Evolutionary conservation across 2,888 invertebrate species (phyloP).

Genomic region (Galeruca laticollis): DNA sequence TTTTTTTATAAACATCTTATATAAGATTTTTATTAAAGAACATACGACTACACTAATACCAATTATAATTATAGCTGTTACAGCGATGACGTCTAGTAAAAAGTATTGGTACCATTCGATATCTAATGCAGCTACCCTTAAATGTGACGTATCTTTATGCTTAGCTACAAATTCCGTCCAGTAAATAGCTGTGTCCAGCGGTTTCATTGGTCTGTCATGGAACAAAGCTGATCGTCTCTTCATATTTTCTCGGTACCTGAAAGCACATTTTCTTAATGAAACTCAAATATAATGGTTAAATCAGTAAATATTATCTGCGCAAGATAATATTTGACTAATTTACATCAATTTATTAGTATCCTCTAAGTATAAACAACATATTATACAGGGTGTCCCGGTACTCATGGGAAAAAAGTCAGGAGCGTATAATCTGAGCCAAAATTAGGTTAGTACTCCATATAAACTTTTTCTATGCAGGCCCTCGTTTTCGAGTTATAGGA

Average conservation of each 20-base stretch:
- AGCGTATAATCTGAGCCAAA: too few relatives aligned
- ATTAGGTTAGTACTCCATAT: too few relatives aligned
- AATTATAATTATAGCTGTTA: neutral
- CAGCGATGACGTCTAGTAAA: conserved; percentile 52
- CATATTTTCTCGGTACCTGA: conserved; percentile 53
- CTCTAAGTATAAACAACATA: too few relatives aligned
- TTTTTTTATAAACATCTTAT: too few relatives aligned
- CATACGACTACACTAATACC: neutral
- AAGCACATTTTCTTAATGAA: conserved; percentile 20
- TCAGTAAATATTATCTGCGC: too few relatives aligned
- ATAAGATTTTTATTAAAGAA: too few relatives aligned
- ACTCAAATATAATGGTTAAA: too few relatives aligned
- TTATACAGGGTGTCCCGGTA: too few relatives aligned
- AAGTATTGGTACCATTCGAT: conserved; percentile 56
- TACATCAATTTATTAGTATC: neutral
- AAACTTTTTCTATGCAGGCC: too few relatives aligned
- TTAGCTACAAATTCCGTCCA: conserved; percentile 60
- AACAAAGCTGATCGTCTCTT: conserved; percentile 52
- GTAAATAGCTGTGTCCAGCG: conserved; percentile 55
- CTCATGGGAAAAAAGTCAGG: too few relatives aligned
- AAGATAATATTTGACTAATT: neutral
- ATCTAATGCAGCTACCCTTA: conserved; percentile 52
- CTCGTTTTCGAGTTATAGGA: too few relatives aligned
- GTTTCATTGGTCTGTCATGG: conserved; percentile 56
- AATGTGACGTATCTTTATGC: conserved; percentile 56